phyloP scores from a whole-genome alignment of 2,113 vertebrate genomes.

The Mesocricetus auratus region DNA sequence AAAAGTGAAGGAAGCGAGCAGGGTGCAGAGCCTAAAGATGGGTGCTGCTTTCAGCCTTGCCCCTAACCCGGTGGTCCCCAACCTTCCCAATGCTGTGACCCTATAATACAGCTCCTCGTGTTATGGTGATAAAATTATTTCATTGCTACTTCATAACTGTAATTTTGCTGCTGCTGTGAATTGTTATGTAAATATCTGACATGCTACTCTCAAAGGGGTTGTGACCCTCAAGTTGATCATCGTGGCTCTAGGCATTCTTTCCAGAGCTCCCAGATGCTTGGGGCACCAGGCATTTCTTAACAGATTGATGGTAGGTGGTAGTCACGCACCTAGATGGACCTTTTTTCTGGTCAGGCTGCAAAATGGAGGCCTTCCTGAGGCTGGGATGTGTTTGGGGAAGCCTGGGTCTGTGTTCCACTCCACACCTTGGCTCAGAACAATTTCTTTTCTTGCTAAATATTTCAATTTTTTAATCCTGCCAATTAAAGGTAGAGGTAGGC shows the following conservation, averaged over 20 bases:
- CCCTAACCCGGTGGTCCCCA: too few species aligned
- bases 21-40: not conserved
- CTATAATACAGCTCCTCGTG: too few species aligned
- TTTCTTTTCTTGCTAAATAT: not conserved
- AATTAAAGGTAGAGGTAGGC: not conserved
- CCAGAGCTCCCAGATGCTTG: not conserved
- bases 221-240: too few species aligned
- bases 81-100: too few species aligned
- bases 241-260: not conserved
- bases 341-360: not conserved
- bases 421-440: not conserved
- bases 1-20: not conserved
- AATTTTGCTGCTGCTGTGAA: too few species aligned
- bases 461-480: not conserved
- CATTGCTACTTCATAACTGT: too few species aligned
- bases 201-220: too few species aligned
- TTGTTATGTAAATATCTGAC: too few species aligned
- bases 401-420: not conserved
- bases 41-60: not conserved
- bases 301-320: not conserved
- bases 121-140: too few species aligned
- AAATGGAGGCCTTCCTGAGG: not conserved
- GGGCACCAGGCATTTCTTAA: not conserved
- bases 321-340: not conserved
- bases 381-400: not conserved